phyloP scores from a whole-genome alignment of 2,888 invertebrate genomes.

The Tenthredo scrophulariae region DNA sequence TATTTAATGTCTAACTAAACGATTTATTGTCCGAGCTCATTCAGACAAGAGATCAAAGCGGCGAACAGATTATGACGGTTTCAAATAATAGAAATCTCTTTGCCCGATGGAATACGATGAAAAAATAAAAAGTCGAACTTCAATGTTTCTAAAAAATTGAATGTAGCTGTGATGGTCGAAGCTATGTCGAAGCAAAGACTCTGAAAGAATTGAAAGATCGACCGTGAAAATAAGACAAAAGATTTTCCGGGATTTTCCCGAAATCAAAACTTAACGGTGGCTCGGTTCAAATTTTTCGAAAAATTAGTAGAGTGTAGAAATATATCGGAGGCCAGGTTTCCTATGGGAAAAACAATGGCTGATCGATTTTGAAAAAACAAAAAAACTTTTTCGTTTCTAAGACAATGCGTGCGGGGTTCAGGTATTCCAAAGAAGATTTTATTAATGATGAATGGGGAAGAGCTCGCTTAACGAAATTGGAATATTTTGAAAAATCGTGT shows the following conservation, averaged over 20 bases:
- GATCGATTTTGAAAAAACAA: background rate
- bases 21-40: slow-evolving; percentile 27
- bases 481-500: slow-evolving; percentile 66
- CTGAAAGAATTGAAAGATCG: background rate
- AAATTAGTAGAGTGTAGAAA: slow-evolving; percentile 60
- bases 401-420: slow-evolving; percentile 64
- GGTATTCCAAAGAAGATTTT: slow-evolving; percentile 59
- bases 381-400: slow-evolving; percentile 59
- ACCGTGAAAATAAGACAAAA: slow-evolving; percentile 38
- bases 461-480: slow-evolving; percentile 47
- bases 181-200: background rate
- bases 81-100: background rate
- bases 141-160: background rate
- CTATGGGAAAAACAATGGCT: slow-evolving; percentile 48
- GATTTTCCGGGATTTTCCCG: background rate
- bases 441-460: slow-evolving; percentile 55
- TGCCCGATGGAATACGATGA: background rate
- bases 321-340: slow-evolving; percentile 56
- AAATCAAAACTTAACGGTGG: slow-evolving; percentile 2
- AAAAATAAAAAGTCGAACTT: background rate
- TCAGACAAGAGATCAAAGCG: slow-evolving; percentile 23
- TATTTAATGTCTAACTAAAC: slow-evolving; percentile 32
- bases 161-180: background rate
- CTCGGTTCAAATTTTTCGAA: slow-evolving; percentile 6
- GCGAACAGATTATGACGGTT: background rate